Base-by-base conservation (phyloP, 64 coral and sea anemone species). In the Dendrophyllia cribrosa region DNA sequence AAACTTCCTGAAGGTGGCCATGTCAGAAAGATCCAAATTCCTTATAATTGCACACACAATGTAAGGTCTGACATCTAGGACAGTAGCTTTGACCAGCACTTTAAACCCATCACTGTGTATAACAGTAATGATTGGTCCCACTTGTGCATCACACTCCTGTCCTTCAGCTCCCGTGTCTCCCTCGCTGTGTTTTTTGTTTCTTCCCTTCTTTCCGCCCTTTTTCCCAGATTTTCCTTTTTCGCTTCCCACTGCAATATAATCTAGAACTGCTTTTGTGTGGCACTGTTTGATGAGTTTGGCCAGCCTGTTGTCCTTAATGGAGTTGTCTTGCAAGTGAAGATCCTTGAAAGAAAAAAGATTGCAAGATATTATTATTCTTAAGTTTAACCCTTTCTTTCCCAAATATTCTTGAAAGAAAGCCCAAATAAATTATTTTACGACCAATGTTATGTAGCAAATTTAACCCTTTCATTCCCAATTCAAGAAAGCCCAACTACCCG, bases 11-110 rank as follows among this genome's bases (percentile, higher is more conserved):
- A 96, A 94, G 67, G 90, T 83, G 17, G 91, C 84, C 55, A 56
- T 47, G 51, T 96, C 94, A 85, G 78, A 24, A 43, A 99, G 85
- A 66, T 99, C 77, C 45, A 99, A 80, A 43, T 88, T 80, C 67
- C 83, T 96, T 20, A 94, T 89, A 16, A 99, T 19, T 15, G 94
- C 82, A 78, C 94, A 99, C 51, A 99, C 97, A 86, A 99, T 93
- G 62, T 91, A 99, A 58, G 94, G 94, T 10, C 97, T 86, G 47
- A 99, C 59, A 4, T 91, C 71, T 16, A 84, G 83, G 4, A 96
- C 91, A 86, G 66, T 87, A 55, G 94, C 17, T 66, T 93, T 77
- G 5, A 89, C 88, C 23, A 92, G 16, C 2, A 99, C 88, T 78
- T 91, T 87, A 11, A 92, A 86, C 3, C 77, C 59, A 15, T 96